Evolutionary conservation across 2,113 vertebrate genomes (phyloP).

Genomic region (Rhagologus leucostigma): DNA sequence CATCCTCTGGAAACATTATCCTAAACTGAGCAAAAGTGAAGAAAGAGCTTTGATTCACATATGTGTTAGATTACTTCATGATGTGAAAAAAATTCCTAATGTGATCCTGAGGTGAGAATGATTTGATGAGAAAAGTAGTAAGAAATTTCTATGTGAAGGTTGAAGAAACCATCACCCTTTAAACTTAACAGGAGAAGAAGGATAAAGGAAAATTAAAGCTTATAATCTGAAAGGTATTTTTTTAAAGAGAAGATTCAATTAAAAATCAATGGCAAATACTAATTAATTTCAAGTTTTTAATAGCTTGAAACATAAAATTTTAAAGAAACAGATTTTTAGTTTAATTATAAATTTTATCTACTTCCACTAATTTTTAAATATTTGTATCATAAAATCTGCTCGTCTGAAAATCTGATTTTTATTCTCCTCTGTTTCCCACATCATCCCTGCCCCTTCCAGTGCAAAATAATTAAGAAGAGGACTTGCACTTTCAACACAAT

Average conservation of each 20-base stretch:
- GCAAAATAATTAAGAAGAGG: neutral
- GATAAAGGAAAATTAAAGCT: neutral
- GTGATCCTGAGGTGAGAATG: neutral
- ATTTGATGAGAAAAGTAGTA: neutral
- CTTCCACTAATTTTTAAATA: neutral
- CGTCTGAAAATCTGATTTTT: neutral
- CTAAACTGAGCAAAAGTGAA: neutral
- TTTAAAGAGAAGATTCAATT: neutral
- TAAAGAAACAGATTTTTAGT: neutral
- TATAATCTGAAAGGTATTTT: neutral
- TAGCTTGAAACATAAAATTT: neutral
- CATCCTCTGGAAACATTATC: neutral
- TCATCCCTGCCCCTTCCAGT: fast-evolving
- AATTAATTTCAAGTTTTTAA: neutral
- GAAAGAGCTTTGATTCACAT: neutral
- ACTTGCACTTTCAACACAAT: neutral
- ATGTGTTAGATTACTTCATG: neutral
- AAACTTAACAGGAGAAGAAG: neutral
- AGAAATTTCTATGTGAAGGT: neutral
- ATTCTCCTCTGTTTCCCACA: neutral
- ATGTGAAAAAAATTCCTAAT: neutral
- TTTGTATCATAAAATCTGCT: neutral
- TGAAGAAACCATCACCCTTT: neutral
- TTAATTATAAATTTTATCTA: neutral
- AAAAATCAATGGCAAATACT: neutral